A percentile compares a stretch with the other conserved stretches of the same genome.
These are phyloP conservation scores for Spisula subtruncata DNA, from an alignment of 2,888 invertebrate species.

Conservation along the genomic window DNA sequence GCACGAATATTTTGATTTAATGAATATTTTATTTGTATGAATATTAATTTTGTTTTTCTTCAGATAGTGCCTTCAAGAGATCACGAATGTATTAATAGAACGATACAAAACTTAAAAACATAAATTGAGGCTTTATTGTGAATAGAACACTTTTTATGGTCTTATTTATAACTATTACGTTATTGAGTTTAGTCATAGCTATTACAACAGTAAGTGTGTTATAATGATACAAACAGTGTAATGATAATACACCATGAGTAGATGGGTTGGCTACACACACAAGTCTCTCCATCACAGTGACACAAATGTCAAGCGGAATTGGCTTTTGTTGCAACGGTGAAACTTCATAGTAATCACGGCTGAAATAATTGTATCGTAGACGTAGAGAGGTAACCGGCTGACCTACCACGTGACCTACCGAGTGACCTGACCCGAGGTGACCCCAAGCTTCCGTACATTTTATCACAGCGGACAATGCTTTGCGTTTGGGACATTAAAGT, in stretches of 20 bases:
- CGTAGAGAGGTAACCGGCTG: conserved; percentile 51
- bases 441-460: conserved; percentile 49
- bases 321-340: conserved; percentile 23
- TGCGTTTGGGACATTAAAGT: conserved; percentile 18
- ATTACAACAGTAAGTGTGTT: neutral
- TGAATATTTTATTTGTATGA: too few relatives aligned
- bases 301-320: conserved; percentile 20
- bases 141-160: too few relatives aligned
- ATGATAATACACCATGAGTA: neutral
- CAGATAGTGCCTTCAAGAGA: too few relatives aligned
- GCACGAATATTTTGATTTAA: too few relatives aligned
- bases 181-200: too few relatives aligned
- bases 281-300: neutral
- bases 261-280: neutral
- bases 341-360: conserved; percentile 38
- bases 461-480: conserved; percentile 29
- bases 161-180: too few relatives aligned
- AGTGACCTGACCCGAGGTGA: conserved; percentile 54
- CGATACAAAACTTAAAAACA: too few relatives aligned
- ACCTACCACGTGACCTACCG: conserved; percentile 29
- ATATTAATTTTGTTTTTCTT: too few relatives aligned
- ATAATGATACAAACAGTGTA: neutral
- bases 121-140: too few relatives aligned
- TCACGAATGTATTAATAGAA: too few relatives aligned
- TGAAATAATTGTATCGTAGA: conserved; percentile 21